phyloP scores from a whole-genome alignment of 1,140 invertebrate species.

The Acyrthosiphon pisum region DNA sequence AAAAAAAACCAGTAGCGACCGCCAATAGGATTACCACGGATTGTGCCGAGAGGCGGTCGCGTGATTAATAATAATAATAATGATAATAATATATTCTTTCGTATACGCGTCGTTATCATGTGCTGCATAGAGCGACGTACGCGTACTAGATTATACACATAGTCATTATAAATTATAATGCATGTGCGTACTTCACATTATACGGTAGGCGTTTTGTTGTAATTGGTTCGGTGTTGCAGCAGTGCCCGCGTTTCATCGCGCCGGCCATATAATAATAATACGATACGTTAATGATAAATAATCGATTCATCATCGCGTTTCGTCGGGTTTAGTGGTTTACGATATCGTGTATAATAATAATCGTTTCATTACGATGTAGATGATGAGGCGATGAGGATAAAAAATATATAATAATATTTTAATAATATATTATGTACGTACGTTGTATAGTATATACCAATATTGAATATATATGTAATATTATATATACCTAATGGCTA shows the following conservation, averaged over 20 bases:
- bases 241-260: neutral
- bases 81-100: constrained; percentile 14
- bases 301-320: constrained; percentile 22
- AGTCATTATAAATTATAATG: neutral
- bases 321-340: neutral
- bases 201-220: constrained; percentile 43
- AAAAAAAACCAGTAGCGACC: constrained; percentile 54
- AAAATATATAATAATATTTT: too few relatives aligned
- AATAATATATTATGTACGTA: too few relatives aligned
- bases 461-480: too few relatives aligned
- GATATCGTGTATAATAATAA: too few relatives aligned
- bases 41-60: constrained; percentile 49
- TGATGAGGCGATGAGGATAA: too few relatives aligned
- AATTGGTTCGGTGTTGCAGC: neutral
- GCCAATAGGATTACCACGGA: constrained; percentile 48
- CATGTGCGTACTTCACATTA: neutral
- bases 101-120: neutral
- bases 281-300: neutral
- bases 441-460: too few relatives aligned
- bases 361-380: too few relatives aligned
- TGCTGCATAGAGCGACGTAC: neutral
- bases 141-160: neutral
- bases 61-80: constrained; percentile 32
- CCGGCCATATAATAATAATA: neutral
- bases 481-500: too few relatives aligned